phyloP scores from a whole-genome alignment of 2,888 invertebrate species.

The Odontothrips loti region DNA sequence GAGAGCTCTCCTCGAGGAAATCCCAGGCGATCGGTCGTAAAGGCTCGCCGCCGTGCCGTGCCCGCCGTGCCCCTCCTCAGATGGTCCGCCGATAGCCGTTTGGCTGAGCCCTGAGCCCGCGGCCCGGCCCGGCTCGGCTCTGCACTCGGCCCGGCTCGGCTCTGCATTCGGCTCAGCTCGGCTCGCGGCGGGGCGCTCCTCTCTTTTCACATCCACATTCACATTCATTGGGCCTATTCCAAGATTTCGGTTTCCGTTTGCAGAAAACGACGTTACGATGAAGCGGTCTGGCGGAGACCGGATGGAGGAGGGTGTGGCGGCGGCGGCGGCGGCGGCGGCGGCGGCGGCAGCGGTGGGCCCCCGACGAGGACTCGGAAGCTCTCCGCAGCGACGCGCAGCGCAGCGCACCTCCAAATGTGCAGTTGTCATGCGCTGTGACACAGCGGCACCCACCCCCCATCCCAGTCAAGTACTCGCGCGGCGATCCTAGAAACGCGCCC shows the following conservation, averaged over 20 bases:
- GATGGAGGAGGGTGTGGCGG: neutral
- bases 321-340: neutral
- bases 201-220: neutral
- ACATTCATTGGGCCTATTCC: conserved; percentile 13
- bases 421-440: too few species aligned
- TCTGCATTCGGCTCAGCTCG: too few species aligned
- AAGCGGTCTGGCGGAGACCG: neutral
- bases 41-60: neutral
- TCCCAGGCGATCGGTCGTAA: conserved; percentile 19
- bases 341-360: neutral
- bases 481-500: neutral
- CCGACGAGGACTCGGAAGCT: neutral
- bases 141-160: too few species aligned
- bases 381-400: neutral
- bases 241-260: conserved; percentile 16
- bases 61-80: neutral
- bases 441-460: too few species aligned
- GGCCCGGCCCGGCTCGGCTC: too few species aligned
- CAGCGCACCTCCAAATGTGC: neutral
- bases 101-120: neutral
- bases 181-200: neutral
- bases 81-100: conserved; percentile 1
- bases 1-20: conserved; percentile 1
- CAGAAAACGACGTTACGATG: conserved; percentile 5
- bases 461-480: too few species aligned